phyloP scores from a whole-genome alignment of 2,797 vertebrate genomes.

The Enteromius paludinosus region DNA sequence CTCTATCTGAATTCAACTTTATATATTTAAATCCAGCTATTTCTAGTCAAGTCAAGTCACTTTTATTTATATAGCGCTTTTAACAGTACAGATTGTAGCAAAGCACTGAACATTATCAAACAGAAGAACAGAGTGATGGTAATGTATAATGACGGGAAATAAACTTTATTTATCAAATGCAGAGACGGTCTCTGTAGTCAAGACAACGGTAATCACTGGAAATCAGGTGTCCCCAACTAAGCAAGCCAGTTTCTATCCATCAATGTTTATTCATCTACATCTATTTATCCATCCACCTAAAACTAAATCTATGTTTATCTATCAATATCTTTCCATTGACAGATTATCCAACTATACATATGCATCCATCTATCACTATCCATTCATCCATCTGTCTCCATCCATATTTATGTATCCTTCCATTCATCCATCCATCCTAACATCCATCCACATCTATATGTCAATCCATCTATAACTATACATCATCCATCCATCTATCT shows the following conservation, averaged over 20 bases:
- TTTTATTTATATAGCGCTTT: too few species aligned
- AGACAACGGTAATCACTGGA: too few species aligned
- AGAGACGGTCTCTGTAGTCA: too few species aligned
- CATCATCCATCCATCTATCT: neutral
- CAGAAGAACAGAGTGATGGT: too few species aligned
- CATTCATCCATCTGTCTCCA: neutral
- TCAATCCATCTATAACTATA: neutral
- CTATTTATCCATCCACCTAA: neutral
- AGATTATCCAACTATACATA: neutral
- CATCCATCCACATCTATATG: neutral
- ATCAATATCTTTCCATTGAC: neutral
- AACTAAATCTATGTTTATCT: neutral
- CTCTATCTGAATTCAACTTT: neutral
- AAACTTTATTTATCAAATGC: too few species aligned
- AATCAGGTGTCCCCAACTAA: too few species aligned
- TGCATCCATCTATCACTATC: neutral
- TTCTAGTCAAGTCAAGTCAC: too few species aligned
- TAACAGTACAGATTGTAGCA: too few species aligned
- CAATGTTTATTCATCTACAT: neutral
- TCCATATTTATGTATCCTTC: neutral
- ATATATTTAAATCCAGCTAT: neutral
- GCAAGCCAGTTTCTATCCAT: neutral
- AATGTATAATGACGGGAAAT: too few species aligned
- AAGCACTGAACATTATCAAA: too few species aligned
- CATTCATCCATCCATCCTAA: neutral